Conservation (phyloP, 2,888 invertebrate genomes). For the Bombyx huttoni region DNA sequence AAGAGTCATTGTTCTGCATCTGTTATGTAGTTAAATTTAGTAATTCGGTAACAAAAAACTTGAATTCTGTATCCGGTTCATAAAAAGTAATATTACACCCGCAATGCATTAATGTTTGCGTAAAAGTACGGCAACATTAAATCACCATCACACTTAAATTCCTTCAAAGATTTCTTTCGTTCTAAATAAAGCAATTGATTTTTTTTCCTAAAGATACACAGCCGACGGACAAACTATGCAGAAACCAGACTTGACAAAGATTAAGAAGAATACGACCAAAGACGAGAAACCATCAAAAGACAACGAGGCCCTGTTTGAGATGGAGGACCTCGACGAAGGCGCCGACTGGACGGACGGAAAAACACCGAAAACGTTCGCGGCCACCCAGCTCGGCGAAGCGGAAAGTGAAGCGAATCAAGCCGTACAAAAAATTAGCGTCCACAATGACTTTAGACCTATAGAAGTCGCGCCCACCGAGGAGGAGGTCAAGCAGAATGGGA, state of each 20-base stretch:
- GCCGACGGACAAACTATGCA: constrained; percentile 70
- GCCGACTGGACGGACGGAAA: constrained; percentile 65
- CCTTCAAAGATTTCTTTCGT: too few species aligned
- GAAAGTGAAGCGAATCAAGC: constrained; percentile 65
- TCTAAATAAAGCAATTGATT: too few species aligned
- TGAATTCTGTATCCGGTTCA: not conserved
- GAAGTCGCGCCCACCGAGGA: constrained; percentile 47
- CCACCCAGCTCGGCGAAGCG: constrained; percentile 60
- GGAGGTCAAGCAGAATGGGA: constrained; percentile 68
- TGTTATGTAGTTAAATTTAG: too few species aligned
- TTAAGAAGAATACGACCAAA: constrained; percentile 51
- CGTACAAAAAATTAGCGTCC: constrained; percentile 75
- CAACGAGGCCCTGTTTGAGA: constrained; percentile 77
- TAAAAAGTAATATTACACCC: not conserved
- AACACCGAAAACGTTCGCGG: constrained; percentile 67
- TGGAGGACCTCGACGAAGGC: constrained; percentile 75
- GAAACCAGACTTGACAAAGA: constrained; percentile 70
- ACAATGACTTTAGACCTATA: constrained; percentile 76
- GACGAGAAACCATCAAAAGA: constrained; percentile 43
- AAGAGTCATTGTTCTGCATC: too few species aligned
- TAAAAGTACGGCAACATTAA: too few species aligned
- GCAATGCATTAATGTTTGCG: not conserved
- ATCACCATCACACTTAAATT: too few species aligned
- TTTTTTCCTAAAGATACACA: constrained; percentile 60
- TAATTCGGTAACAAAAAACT: not conserved